A percentile compares a stretch with the other conserved stretches of the same genome.
phyloP scores from a whole-genome alignment of 1,140 invertebrate species.

The Phymorhynchus buccinoides region DNA sequence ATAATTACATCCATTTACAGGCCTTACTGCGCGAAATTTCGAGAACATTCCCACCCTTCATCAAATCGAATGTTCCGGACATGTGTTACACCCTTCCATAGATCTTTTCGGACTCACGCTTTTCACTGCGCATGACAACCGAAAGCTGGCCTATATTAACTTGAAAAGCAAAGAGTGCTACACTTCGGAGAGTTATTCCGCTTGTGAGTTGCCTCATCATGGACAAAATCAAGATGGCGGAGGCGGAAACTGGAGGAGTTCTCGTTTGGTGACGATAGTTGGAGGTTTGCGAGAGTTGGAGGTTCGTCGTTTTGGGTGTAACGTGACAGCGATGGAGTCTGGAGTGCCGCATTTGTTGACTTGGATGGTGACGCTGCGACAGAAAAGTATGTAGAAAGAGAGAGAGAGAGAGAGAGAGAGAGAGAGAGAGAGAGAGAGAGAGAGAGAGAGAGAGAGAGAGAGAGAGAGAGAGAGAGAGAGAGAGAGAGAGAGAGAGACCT shows the following conservation, averaged over 20 bases:
- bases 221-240: no score
- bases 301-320: neutral
- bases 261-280: constrained; percentile 20
- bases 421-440: neutral
- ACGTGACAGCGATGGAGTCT: neutral
- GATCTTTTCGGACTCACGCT: constrained; percentile 11
- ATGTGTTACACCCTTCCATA: neutral
- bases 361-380: neutral
- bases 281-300: neutral
- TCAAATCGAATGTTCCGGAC: constrained; percentile 11
- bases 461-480: no score
- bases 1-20: neutral
- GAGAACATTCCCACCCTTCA: constrained; percentile 5
- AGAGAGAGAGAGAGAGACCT: no score
- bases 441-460: no score
- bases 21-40: neutral
- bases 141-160: constrained; percentile 17
- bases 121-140: neutral
- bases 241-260: neutral
- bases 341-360: constrained; percentile 18
- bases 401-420: neutral
- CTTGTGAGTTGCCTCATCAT: neutral
- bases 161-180: constrained; percentile 25
- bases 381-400: neutral
- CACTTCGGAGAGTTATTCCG: constrained; percentile 21